Evolutionary conservation across 2,888 invertebrate genomes (phyloP), one percentile per base, ranked within the genome.

Genomic region (Sarcophaga variegata): DNA sequence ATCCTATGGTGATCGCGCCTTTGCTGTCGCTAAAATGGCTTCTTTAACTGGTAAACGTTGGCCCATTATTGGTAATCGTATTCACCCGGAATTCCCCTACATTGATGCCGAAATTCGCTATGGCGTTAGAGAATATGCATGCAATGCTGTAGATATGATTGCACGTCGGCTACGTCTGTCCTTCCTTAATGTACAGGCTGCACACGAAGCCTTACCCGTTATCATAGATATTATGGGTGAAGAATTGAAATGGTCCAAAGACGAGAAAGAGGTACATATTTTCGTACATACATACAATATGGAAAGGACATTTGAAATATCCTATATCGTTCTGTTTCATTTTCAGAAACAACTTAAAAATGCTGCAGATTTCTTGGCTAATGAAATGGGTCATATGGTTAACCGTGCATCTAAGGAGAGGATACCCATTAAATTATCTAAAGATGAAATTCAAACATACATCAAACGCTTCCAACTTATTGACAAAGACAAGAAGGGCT

Each of bases 31-130:
- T 1, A 98, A 99, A 94, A 96, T 99, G 95, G 99, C 99, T 14
- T 95, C 97, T 27, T 95, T 99, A 90, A 99, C 99, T 2, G 99
- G 99, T 90, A 98, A 97, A 93, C 95, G 99, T 86, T 99, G 99
- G 99, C 99, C 99, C 1, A 98, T 99, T 88, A 98, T 99, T 89
- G 99, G 99, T 88, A 97, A 97, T 92, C 97, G 98, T 92, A 95
- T 99, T 80, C 99, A 99, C 94, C 98, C 98, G 0, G 99, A 99
- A 93, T 99, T 99, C 93, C 99, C 99, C 0, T 99, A 99, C 93
- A 98, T 99, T 91, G 99, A 99, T 92, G 99, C 99, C 17, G 99
- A 99, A 94, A 95, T 96, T 88, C 95, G 95, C 89, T 99, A 99
- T 93, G 99, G 99, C 12, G 96, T 97, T 74, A 96, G 97, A 76